A percentile compares a stretch with the other conserved stretches of the same genome.
Conservation (phyloP, 1,140 invertebrate species). For the Drosophila albomicans region DNA sequence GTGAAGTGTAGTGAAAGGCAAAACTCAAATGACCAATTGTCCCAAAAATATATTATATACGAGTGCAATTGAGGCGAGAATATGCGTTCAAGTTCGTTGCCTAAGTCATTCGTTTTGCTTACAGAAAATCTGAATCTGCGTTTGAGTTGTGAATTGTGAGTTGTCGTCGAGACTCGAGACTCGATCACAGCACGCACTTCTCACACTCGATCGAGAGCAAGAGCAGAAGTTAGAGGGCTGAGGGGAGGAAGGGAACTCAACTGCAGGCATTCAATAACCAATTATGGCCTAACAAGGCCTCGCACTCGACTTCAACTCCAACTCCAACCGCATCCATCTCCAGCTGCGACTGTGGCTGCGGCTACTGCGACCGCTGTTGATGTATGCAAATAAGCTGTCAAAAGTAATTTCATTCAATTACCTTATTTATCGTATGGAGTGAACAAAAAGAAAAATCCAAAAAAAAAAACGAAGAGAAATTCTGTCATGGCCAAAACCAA, state of each 20-base stretch:
- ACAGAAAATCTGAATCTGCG: conserved; percentile 14
- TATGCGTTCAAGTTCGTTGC: conserved; percentile 37
- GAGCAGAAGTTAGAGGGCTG: neutral
- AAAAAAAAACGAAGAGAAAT: conserved; percentile 47
- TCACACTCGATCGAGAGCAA: conserved; percentile 48
- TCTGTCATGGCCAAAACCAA: conserved; percentile 57
- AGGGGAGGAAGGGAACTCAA: neutral
- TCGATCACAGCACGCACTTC: conserved; percentile 77
- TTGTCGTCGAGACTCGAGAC: conserved; percentile 41
- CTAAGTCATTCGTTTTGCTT: conserved; percentile 51
- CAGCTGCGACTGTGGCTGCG: conserved; percentile 16
- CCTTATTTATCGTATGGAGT: conserved; percentile 76
- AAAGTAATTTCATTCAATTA: conserved; percentile 84
- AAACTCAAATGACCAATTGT: conserved; percentile 46
- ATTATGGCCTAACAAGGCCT: conserved; percentile 80
- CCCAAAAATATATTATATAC: conserved; percentile 1
- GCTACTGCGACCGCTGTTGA: conserved; percentile 67
- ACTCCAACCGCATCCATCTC: conserved; percentile 27
- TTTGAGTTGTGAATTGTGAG: neutral
- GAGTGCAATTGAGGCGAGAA: neutral
- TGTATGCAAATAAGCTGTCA: conserved; percentile 84
- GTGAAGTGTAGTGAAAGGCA: conserved; percentile 50
- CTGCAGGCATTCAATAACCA: conserved; percentile 73
- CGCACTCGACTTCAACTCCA: conserved; percentile 10
- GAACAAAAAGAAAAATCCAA: conserved; percentile 50